Evolutionary conservation across 2,113 vertebrate species (phyloP).

Genomic region (Mesitornis unicolor): DNA sequence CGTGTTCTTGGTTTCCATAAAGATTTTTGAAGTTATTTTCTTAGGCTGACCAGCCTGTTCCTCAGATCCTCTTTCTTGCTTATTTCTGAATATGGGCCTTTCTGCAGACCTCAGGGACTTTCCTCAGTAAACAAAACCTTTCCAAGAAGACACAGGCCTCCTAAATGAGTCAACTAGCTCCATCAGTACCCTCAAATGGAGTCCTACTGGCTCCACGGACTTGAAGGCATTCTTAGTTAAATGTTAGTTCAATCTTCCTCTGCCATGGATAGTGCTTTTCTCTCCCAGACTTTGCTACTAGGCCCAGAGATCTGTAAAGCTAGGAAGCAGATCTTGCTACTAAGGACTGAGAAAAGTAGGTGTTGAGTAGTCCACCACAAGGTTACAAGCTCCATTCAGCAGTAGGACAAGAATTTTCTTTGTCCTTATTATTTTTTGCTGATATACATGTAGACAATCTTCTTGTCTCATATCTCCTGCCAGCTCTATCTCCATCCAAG

Average conservation of each 20-base stretch:
- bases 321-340: background rate
- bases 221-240: background rate
- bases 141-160: background rate
- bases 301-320: background rate
- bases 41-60: background rate
- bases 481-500: background rate
- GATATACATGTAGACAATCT: background rate
- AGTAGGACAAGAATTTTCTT: background rate
- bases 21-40: background rate
- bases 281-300: background rate
- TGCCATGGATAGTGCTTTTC: background rate
- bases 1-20: background rate
- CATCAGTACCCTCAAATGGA: background rate
- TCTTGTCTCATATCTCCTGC: background rate
- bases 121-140: background rate
- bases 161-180: background rate
- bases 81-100: background rate
- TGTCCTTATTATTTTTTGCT: background rate
- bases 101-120: background rate
- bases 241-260: background rate
- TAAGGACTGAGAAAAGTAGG: background rate
- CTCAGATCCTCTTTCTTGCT: background rate
- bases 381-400: background rate
- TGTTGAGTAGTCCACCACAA: background rate
- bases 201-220: background rate